Evolutionary conservation across 2,797 vertebrate genomes (phyloP), one percentile per base, ranked within the genome.

Genomic region (Amazonetta brasiliensis): DNA sequence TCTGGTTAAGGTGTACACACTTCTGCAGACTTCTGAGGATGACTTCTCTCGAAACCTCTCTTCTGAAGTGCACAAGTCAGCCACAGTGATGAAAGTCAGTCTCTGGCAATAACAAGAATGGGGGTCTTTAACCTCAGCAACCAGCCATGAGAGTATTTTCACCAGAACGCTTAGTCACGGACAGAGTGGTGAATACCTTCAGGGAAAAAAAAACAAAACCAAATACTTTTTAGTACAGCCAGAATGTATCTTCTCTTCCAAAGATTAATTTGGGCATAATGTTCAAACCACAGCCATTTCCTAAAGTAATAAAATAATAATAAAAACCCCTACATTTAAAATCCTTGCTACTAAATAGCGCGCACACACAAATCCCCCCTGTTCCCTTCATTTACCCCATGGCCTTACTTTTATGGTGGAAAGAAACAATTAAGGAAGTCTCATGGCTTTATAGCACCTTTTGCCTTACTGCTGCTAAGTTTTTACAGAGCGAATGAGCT

Each of bases 121-220:
- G 98, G 98, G 39, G 7, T 71, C 90, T 88, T 98, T 99, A 98
- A 98, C 98, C 98, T 99, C 98, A 99, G 98, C 98, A 98, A 75
- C 98, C 98, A 31, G 98, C 72, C 83, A 97, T 94, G 15, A 97
- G 31, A 60, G 90, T 95, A 87, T 16, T 84, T 55, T 93, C 97
- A 21, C 98, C 98, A 12, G 97, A 98, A 71, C 97, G 97, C 81
- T 98, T 98, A 12, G 98, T 98, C 94, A 98, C 97, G 0, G 97
- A 98, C 88, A 99, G 84, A 1, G 97, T 98, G 44, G 98, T 98
- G 93, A 99, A 98, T 19, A 98, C 80, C 98, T 98, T 90, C 13
- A 96, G 44, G 73, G 73, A 72, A 88, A 59, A 43, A 84, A 54
- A 14, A 10, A 84, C 9, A 48, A 48, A 12, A 23, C 23, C 48